phyloP scores from a whole-genome alignment of 2,888 invertebrate species.

The Calliopum simillimum region DNA sequence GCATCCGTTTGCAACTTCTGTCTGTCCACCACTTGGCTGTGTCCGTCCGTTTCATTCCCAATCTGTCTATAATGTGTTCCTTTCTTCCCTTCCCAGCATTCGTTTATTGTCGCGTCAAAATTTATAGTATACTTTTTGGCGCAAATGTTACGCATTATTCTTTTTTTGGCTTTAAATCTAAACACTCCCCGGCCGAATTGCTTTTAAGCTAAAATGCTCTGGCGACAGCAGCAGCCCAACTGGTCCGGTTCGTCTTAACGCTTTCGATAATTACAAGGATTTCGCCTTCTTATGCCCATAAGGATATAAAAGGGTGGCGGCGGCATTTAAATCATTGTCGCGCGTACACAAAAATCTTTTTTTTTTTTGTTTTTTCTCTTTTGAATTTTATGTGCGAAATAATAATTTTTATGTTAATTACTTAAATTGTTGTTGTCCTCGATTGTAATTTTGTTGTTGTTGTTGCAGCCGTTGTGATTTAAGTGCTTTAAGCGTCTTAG shows the following conservation, averaged over 20 bases:
- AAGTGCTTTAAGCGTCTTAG: too few species aligned
- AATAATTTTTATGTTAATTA: constrained; percentile 29
- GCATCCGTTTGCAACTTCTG: constrained; percentile 33
- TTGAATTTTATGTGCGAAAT: constrained; percentile 32
- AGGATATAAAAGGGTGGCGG: background rate
- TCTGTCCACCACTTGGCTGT: background rate
- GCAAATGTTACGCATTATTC: constrained; percentile 26
- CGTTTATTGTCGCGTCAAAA: constrained; percentile 30
- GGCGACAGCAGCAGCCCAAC: constrained; percentile 12
- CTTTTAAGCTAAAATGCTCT: background rate
- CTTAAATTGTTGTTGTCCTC: constrained; percentile 8
- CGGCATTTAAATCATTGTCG: constrained; percentile 43
- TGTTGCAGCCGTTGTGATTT: background rate
- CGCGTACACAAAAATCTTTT: constrained; percentile 37
- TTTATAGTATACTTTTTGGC: constrained; percentile 34
- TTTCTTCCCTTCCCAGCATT: constrained; percentile 24
- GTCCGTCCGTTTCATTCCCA: background rate
- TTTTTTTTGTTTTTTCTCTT: background rate
- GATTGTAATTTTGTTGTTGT: background rate
- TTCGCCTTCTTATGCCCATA: background rate
- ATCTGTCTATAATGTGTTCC: background rate
- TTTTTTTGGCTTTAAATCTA: background rate
- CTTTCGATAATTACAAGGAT: constrained; percentile 25
- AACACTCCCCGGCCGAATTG: background rate
- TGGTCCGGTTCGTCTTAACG: constrained; percentile 27